Evolutionary conservation across 2,797 vertebrate species (phyloP).

Genomic region (Gambelia wislizenii): DNA sequence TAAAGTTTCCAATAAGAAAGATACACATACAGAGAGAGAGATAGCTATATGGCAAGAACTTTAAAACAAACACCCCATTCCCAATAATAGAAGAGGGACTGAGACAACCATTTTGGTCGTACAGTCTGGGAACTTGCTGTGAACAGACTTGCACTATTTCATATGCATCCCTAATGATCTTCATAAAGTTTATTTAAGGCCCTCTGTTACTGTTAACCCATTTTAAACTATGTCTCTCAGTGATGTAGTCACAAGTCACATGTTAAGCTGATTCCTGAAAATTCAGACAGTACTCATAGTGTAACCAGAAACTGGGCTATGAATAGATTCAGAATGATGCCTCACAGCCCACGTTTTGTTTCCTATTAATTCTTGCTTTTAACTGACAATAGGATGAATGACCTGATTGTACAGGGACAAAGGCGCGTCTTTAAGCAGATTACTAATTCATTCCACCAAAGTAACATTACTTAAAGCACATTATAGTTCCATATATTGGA

Average conservation of each 20-base stretch:
- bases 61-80: conserved; percentile 31
- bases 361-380: background rate
- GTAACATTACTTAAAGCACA: background rate
- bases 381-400: background rate
- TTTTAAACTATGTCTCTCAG: conserved; percentile 1
- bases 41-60: conserved; percentile 18
- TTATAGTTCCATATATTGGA: background rate
- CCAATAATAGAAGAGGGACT: conserved; percentile 34
- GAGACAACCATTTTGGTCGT: conserved; percentile 26
- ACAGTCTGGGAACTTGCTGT: conserved; percentile 53
- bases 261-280: conserved; percentile 18
- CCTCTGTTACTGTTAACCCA: background rate
- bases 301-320: conserved; percentile 2
- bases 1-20: conserved; percentile 42
- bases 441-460: background rate
- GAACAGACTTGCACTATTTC: conserved; percentile 51
- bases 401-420: background rate
- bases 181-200: conserved; percentile 46
- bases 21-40: background rate
- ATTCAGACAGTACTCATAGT: background rate
- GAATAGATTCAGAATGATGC: conserved; percentile 18
- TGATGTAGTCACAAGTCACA: conserved; percentile 24
- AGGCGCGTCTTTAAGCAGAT: background rate
- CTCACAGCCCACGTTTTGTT: background rate
- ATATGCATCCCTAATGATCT: conserved; percentile 37